These are phyloP conservation scores for Grantiella picta DNA, from an alignment of 2,113 vertebrate species.

Conservation along the genomic window DNA sequence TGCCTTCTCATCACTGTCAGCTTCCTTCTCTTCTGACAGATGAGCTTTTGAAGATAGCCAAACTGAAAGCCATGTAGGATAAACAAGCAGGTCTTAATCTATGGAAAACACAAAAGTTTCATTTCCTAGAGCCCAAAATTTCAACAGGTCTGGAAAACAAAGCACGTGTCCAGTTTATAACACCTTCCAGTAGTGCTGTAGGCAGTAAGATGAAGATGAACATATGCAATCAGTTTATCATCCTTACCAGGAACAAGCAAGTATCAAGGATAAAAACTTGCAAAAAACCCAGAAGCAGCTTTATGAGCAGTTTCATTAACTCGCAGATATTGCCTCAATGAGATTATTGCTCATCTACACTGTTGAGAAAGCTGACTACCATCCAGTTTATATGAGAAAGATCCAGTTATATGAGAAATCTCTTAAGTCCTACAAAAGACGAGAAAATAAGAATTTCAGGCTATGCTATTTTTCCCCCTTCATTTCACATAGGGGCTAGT, in stretches of 20 bases:
- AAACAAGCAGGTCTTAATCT: conserved; percentile 56
- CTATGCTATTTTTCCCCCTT: not conserved
- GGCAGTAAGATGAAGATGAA: not conserved
- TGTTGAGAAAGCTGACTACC: not conserved
- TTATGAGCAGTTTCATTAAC: not conserved
- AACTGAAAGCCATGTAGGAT: conserved; percentile 50
- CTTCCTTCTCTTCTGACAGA: conserved; percentile 47
- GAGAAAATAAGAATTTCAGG: not conserved
- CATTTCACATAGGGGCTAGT: not conserved
- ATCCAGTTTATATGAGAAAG: not conserved
- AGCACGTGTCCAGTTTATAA: not conserved
- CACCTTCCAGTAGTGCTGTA: not conserved
- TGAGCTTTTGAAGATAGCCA: conserved; percentile 54
- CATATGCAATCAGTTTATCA: not conserved
- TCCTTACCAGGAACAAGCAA: not conserved
- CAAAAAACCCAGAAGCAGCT: not conserved
- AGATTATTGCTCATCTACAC: not conserved
- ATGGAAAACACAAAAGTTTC: not conserved
- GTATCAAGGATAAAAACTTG: not conserved
- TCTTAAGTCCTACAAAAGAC: not conserved
- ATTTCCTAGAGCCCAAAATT: conserved; percentile 25
- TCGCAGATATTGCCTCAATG: not conserved
- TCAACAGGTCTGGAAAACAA: not conserved
- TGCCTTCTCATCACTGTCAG: conserved; percentile 55
- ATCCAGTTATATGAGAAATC: not conserved